A percentile compares a stretch with the other conserved stretches of the same genome.
Conservation (phyloP, 2,797 vertebrate genomes). For the Coluber constrictor region DNA sequence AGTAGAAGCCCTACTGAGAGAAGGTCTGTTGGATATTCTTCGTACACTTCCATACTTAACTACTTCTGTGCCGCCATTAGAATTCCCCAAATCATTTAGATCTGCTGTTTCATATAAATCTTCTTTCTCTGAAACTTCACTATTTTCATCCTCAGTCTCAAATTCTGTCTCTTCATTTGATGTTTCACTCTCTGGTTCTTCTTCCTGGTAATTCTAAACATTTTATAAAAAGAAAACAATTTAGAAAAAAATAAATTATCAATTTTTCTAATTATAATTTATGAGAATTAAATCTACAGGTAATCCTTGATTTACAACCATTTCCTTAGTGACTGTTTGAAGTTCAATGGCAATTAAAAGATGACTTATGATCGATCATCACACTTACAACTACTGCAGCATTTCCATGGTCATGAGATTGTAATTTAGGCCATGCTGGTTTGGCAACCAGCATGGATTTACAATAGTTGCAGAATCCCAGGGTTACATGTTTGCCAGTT, state of each 20-base stretch:
- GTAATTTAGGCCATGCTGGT: too few species aligned
- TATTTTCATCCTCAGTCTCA: constrained; percentile 34
- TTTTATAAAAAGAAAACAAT: not conserved
- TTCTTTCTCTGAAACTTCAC: not conserved
- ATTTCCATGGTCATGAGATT: not conserved
- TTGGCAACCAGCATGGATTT: not conserved
- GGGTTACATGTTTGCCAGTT: not conserved
- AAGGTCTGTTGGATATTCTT: constrained; percentile 41
- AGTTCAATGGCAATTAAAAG: not conserved
- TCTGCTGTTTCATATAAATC: constrained; percentile 26
- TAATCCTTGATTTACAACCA: not conserved
- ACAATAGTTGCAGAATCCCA: not conserved
- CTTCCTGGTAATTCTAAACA: not conserved
- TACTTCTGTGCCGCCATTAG: not conserved
- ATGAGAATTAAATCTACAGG: not conserved
- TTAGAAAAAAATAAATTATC: not conserved
- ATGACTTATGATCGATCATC: not conserved
- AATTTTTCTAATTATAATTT: not conserved
- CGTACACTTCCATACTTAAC: constrained; percentile 15
- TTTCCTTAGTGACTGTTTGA: not conserved
- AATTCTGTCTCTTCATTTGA: constrained; percentile 38
- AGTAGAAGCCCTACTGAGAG: constrained; percentile 24
- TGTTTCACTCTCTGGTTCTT: constrained; percentile 1
- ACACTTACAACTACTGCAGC: not conserved
- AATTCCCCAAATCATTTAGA: not conserved